phyloP scores from a whole-genome alignment of 1,140 invertebrate genomes.

The Aethina tumida region DNA sequence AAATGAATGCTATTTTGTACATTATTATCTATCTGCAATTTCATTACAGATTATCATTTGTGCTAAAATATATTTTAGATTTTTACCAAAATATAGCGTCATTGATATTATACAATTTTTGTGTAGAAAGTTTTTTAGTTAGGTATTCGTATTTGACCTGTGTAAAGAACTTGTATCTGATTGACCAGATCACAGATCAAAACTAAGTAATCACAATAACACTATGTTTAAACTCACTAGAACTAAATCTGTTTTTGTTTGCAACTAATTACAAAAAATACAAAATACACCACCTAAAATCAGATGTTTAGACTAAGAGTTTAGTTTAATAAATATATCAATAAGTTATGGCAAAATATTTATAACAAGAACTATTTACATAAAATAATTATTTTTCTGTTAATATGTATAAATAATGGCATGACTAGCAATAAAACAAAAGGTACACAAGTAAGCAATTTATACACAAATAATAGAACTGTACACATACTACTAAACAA shows the following conservation, averaged over 20 bases:
- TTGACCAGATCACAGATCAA: conserved; percentile 23
- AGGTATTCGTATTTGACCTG: conserved; percentile 28
- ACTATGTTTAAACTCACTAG: conserved; percentile 5
- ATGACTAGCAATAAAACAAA: too few species aligned
- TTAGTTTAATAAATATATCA: conserved; percentile 13
- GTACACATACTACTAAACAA: too few species aligned
- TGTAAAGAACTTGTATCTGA: conserved; percentile 12
- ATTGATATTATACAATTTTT: conserved; percentile 26
- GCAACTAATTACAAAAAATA: too few species aligned
- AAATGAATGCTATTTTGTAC: conserved; percentile 28
- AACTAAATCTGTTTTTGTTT: too few species aligned
- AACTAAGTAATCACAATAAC: conserved; percentile 10
- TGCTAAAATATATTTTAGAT: conserved; percentile 33
- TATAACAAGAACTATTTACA: conserved; percentile 13
- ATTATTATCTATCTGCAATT: conserved; percentile 20
- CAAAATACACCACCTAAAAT: too few species aligned
- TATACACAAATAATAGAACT: too few species aligned
- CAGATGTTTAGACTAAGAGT: too few species aligned
- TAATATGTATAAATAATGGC: too few species aligned
- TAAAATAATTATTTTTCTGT: too few species aligned
- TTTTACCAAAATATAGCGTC: conserved; percentile 31
- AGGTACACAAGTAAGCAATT: too few species aligned
- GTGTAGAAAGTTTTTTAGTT: conserved; percentile 24
- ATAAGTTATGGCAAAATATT: conserved; percentile 11
- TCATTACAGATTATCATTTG: conserved; percentile 19